Evolutionary conservation across 2,888 invertebrate species (phyloP).

Genomic region (Gortyna flavago): DNA sequence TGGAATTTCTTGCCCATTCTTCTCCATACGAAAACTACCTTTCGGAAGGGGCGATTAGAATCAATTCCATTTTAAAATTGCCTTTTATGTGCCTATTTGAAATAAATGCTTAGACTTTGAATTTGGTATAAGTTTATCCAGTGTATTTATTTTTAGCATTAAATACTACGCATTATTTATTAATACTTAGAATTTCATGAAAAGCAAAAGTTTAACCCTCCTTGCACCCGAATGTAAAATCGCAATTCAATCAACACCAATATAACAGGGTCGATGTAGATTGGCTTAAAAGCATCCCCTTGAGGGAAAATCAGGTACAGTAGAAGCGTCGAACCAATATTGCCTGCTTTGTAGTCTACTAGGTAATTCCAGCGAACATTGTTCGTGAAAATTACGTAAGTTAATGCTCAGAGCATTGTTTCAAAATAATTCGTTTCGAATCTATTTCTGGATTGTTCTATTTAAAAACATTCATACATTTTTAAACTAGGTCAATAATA

Average conservation of each 20-base stretch:
- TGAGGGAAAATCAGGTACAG: slow-evolving; percentile 33
- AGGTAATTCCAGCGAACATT: slow-evolving; percentile 35
- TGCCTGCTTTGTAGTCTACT: slow-evolving; percentile 42
- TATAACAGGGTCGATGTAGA: not conserved
- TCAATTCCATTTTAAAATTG: too few species aligned
- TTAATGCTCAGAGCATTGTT: slow-evolving; percentile 4
- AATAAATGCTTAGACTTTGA: too few species aligned
- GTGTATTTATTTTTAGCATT: too few species aligned
- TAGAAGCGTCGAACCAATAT: slow-evolving; percentile 30
- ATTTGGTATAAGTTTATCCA: too few species aligned
- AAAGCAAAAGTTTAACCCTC: not conserved
- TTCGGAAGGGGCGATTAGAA: too few species aligned
- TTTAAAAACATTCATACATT: not conserved
- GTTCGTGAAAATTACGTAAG: slow-evolving; percentile 31
- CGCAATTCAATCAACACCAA: slow-evolving; percentile 18
- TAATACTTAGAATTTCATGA: too few species aligned
- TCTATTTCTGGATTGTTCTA: not conserved
- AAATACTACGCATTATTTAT: too few species aligned
- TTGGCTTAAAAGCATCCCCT: not conserved
- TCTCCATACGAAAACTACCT: too few species aligned
- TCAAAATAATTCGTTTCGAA: not conserved
- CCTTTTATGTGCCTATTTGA: too few species aligned
- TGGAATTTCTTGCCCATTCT: too few species aligned
- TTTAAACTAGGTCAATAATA: not conserved
- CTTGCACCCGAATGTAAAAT: not conserved